Percentiles rank a stretch among this genome's conserved stretches.
Conservation (phyloP, 2,113 vertebrate species). For the Sinocyclocheilus grahami region DNA sequence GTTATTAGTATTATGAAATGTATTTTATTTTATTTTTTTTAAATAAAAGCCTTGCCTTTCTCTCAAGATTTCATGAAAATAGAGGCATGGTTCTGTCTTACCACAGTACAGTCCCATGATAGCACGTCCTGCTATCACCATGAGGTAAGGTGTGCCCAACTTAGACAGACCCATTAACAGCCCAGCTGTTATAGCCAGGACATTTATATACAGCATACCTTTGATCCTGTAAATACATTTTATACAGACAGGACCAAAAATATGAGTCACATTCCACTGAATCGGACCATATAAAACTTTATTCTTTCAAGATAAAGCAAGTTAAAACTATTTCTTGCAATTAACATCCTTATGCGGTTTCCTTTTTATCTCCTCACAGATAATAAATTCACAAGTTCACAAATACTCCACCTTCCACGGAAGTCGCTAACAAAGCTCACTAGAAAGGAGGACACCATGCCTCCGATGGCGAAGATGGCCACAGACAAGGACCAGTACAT, state of each 20-base stretch:
- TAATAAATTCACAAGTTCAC: not conserved
- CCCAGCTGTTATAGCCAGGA: conserved; percentile 84
- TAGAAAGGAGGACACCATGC: conserved; percentile 92
- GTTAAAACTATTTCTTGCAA: not conserved
- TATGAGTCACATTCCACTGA: not conserved
- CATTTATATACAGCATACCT: conserved; percentile 86
- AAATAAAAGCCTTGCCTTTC: not conserved
- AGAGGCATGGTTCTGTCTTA: conserved; percentile 59
- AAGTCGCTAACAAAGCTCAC: conserved; percentile 88
- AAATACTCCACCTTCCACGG: conserved; percentile 82
- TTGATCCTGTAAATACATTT: conserved; percentile 79
- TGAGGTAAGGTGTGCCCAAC: conserved; percentile 85
- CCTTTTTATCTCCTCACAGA: not conserved
- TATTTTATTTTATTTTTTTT: not conserved
- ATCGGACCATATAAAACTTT: not conserved
- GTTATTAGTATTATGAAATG: not conserved
- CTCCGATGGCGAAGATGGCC: conserved; percentile 87
- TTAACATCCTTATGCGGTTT: not conserved
- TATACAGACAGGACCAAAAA: not conserved
- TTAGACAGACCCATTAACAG: conserved; percentile 88
- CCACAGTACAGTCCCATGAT: conserved; percentile 93
- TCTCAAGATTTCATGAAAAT: not conserved
- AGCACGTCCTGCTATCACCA: conserved; percentile 87
- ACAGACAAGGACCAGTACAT: conserved; percentile 95
- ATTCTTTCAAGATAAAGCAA: not conserved